Evolutionary conservation across 2,113 vertebrate genomes (phyloP).

Genomic region (Myotis yumanensis): DNA sequence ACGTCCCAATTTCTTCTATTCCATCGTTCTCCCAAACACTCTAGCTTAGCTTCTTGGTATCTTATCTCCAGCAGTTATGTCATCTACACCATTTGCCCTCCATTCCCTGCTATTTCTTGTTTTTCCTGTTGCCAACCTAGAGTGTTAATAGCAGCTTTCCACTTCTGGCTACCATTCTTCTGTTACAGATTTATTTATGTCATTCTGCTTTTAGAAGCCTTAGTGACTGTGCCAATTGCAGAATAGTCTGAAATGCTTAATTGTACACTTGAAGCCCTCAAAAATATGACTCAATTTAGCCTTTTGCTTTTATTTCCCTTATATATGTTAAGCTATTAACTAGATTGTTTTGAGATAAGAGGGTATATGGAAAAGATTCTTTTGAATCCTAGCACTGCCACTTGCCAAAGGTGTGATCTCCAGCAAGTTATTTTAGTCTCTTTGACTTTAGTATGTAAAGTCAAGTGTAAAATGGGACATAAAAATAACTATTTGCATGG

Average conservation of each 20-base stretch:
- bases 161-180: neutral
- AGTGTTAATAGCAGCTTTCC: neutral
- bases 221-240: neutral
- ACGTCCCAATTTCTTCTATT: neutral
- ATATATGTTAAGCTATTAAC: neutral
- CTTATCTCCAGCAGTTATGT: neutral
- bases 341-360: neutral
- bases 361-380: neutral
- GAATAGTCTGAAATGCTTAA: neutral
- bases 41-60: neutral
- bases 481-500: neutral
- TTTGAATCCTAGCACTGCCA: neutral
- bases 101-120: neutral
- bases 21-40: neutral
- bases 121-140: neutral
- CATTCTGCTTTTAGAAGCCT: constrained; percentile 26
- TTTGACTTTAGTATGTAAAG: constrained; percentile 1
- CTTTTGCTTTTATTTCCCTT: constrained; percentile 44
- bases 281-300: constrained; percentile 8
- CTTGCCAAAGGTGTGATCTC: neutral
- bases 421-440: neutral
- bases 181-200: neutral
- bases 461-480: neutral
- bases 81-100: neutral
- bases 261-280: neutral